Evolutionary conservation across 2,888 invertebrate genomes (phyloP).

Genomic region (Endomychus coccineus): DNA sequence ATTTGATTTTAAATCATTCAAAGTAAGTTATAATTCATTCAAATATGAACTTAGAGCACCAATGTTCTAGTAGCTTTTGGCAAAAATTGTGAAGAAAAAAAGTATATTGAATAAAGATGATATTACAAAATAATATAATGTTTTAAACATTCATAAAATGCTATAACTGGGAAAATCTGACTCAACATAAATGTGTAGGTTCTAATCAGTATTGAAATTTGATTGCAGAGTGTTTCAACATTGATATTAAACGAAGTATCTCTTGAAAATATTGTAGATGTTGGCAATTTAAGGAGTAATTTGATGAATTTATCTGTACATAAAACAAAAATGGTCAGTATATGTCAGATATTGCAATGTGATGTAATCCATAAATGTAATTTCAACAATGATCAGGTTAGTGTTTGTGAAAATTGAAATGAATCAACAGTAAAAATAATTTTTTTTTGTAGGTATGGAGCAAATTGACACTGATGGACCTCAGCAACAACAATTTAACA

Average conservation of each 20-base stretch:
- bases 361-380: conserved; percentile 70
- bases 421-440: background rate
- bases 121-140: too few relatives aligned
- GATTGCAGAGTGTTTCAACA: conserved; percentile 50
- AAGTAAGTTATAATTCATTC: conserved; percentile 42
- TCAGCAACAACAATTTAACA: conserved; percentile 70
- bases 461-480: conserved; percentile 51
- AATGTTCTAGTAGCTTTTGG: too few relatives aligned
- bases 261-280: conserved; percentile 57
- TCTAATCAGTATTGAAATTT: too few relatives aligned
- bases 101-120: too few relatives aligned
- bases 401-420: too few relatives aligned
- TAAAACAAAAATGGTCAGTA: conserved; percentile 57
- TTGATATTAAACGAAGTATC: conserved; percentile 64
- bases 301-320: conserved; percentile 58
- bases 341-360: conserved; percentile 76
- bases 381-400: conserved; percentile 40
- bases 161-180: too few relatives aligned
- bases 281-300: conserved; percentile 55
- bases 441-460: conserved; percentile 12
- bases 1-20: conserved; percentile 80
- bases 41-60: too few relatives aligned
- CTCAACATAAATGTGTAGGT: too few relatives aligned
- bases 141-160: too few relatives aligned
- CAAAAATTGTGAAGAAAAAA: too few relatives aligned